Base-by-base conservation (phyloP, 2,888 invertebrate genomes). In the Brenthis ino region DNA sequence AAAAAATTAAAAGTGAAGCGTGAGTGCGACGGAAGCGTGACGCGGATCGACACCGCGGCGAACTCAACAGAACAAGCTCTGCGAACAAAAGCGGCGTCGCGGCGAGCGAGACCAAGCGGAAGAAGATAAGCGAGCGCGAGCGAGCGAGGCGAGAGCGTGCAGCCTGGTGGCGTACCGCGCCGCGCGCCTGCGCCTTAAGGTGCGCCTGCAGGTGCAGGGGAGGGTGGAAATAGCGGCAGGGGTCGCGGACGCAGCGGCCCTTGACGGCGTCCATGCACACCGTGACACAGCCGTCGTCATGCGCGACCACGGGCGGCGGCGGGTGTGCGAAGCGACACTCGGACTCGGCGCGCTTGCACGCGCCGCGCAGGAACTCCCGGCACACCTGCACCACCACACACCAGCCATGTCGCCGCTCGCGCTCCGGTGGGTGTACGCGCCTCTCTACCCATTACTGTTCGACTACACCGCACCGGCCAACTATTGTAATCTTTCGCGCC, bases 171-270 rank as follows among this genome's bases (percentile, higher is more conserved):
- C 96, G 95, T 96, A 96, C 96, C 96, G 96, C 96, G 95, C 95
- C 95, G 96, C 97, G 96, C 96, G 97, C 96, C 96, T 98, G 98
- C 96, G 98, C 97, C 97, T 98, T 98, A 96, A 98, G 97, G 97
- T 97, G 97, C 96, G 97, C 97, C 97, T 97, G 97, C 95, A 99
- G 98, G 97, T 99, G 98, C 96, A 98, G 96, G 95, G 98, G 98
- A 95, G 98, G 98, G 96, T 99, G 98, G 96, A 98, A 98, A 97
- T 98, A 98, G 96, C 98, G 98, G 97, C 99, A 99, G 95, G 98
- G 97, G 95, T 98, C 98, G 96, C 98, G 98, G 95, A 97, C 96
- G 96, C 98, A 98, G 96, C 98, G 97, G 95, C 98, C 97, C 96
- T 97, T 97, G 95, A 98, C 97, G 96, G 97, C 98, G 96, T 99